phyloP scores from a whole-genome alignment of 92 coral and sea anemone genomes.

The Scolanthus callimorphus region DNA sequence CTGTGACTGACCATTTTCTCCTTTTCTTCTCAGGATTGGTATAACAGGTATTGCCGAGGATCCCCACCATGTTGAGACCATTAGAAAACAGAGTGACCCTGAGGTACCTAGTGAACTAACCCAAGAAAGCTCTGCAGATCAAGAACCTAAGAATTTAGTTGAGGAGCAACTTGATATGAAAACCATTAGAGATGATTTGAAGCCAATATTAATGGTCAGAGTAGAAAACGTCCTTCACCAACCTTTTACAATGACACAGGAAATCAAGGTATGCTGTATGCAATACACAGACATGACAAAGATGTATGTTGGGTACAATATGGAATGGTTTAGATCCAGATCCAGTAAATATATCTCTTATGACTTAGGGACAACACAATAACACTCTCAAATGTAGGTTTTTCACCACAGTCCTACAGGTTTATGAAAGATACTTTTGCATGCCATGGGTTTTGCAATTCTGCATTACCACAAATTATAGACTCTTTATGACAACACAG shows the following conservation, averaged over 20 bases:
- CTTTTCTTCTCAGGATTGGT: slow-evolving; percentile 12
- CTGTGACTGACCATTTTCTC: no score
- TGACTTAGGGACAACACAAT: no score
- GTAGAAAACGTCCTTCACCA: slow-evolving; percentile 93
- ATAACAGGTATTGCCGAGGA: slow-evolving; percentile 24
- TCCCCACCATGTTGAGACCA: slow-evolving; percentile 28
- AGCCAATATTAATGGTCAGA: slow-evolving; percentile 84
- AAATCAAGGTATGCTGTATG: slow-evolving; percentile 89
- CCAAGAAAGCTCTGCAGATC: not conserved
- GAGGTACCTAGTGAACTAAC: not conserved
- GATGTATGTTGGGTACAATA: no score
- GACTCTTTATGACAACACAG: no score
- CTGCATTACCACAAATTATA: no score
- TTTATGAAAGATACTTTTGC: no score
- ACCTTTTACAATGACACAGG: slow-evolving; percentile 85
- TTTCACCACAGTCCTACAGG: no score
- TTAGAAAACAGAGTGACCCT: not conserved
- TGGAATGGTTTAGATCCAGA: no score
- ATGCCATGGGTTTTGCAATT: no score
- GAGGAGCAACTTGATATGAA: slow-evolving; percentile 1
- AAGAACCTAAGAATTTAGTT: slow-evolving; percentile 6
- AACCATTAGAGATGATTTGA: slow-evolving; percentile 4
- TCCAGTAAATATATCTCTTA: no score
- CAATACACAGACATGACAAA: no score
- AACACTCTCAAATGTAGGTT: no score